Conservation (phyloP, 2,797 vertebrate genomes). For the Lutjanus argentimaculatus region DNA sequence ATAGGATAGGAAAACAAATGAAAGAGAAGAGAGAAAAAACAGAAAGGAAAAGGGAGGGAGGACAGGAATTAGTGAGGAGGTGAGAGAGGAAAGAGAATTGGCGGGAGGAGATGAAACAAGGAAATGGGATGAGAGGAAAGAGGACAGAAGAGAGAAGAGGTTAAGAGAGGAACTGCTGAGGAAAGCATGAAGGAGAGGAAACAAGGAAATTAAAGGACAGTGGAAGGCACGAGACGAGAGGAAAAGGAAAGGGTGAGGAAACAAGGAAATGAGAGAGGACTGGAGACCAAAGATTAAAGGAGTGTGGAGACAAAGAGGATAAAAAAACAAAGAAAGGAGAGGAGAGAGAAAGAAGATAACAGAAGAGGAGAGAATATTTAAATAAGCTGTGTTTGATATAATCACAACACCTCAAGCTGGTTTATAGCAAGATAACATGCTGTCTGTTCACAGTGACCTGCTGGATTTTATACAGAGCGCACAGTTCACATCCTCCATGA, state of each 20-base stretch:
- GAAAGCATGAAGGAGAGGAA: neutral
- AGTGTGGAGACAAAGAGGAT: neutral
- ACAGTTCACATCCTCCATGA: neutral
- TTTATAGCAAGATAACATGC: neutral
- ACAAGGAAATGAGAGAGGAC: constrained; percentile 16
- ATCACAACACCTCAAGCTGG: neutral
- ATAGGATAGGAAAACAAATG: constrained; percentile 11
- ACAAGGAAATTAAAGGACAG: constrained; percentile 5
- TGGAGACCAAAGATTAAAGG: constrained; percentile 12
- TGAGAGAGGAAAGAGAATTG: neutral
- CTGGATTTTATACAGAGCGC: neutral
- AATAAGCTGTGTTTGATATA: constrained; percentile 7
- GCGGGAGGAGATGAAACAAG: neutral
- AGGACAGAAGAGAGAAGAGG: constrained; percentile 8
- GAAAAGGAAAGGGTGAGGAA: neutral
- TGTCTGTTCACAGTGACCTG: neutral
- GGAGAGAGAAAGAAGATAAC: neutral
- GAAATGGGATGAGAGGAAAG: neutral
- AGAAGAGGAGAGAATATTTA: constrained; percentile 1
- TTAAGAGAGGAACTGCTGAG: neutral
- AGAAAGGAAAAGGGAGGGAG: neutral
- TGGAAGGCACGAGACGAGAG: neutral
- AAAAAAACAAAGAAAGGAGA: neutral
- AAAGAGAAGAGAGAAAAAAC: neutral
- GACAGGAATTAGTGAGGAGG: neutral